Evolutionary conservation across 2,888 invertebrate species (phyloP).

Genomic region (Coleophora flavipennella): DNA sequence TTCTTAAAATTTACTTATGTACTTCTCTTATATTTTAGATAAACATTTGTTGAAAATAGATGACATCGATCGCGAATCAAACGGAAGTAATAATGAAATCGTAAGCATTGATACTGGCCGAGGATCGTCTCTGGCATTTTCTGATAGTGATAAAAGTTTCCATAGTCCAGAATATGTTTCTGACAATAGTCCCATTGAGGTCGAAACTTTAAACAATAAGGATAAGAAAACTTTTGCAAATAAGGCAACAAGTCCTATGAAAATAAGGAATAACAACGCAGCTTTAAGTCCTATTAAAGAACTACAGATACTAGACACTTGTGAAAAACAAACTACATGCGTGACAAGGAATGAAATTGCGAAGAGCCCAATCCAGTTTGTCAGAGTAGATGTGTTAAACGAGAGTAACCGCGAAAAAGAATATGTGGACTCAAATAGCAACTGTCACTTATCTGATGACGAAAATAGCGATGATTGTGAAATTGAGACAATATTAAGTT

Average conservation of each 20-base stretch:
- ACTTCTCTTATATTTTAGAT: background rate
- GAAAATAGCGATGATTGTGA: conserved; percentile 30
- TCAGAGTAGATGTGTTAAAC: background rate
- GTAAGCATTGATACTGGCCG: conserved; percentile 52
- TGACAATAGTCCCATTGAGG: conserved; percentile 26
- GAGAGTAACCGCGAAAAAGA: conserved; percentile 18
- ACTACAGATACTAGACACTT: conserved; percentile 11
- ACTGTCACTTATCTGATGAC: conserved; percentile 23
- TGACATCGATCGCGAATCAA: conserved; percentile 21
- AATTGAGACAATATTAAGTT: conserved; percentile 42
- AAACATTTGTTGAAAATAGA: conserved; percentile 7
- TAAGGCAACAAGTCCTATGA: conserved; percentile 24
- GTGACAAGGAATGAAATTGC: background rate
- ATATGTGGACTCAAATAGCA: conserved; percentile 37
- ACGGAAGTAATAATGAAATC: conserved; percentile 30
- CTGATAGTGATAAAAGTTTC: conserved; percentile 45
- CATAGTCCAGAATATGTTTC: conserved; percentile 44
- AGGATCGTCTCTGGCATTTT: conserved; percentile 52
- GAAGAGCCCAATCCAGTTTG: too few species aligned
- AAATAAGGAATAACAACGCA: conserved; percentile 11
- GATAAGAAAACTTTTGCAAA: conserved; percentile 15
- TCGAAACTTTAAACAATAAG: conserved; percentile 20
- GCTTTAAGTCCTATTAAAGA: conserved; percentile 19
- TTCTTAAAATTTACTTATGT: too few species aligned
- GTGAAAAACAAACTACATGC: background rate